phyloP scores from a whole-genome alignment of 2,797 vertebrate genomes.

The Psittacula echo region DNA sequence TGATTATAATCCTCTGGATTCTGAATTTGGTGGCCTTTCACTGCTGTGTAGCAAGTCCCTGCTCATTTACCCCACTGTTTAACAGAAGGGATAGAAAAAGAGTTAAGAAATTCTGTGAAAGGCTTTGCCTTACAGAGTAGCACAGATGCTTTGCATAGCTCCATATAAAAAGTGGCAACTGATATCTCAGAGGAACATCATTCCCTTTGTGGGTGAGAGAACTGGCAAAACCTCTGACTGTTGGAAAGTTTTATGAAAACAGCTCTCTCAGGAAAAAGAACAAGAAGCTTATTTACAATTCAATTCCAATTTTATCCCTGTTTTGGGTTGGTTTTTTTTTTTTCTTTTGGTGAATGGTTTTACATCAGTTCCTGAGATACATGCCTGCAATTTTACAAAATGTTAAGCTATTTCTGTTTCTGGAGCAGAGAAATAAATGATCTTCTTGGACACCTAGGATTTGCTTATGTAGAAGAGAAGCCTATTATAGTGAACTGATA shows the following conservation, averaged over 20 bases:
- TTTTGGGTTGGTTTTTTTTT: not conserved
- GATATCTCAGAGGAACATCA: not conserved
- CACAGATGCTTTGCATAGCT: not conserved
- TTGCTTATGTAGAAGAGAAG: not conserved
- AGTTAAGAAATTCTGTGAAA: not conserved
- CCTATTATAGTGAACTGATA: not conserved
- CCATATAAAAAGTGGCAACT: not conserved
- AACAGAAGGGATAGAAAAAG: not conserved
- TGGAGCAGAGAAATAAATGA: not conserved
- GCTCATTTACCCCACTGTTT: not conserved
- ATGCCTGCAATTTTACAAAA: not conserved
- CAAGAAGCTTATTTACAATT: not conserved
- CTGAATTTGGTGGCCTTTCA: not conserved
- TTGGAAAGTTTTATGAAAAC: not conserved
- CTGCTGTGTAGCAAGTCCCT: not conserved
- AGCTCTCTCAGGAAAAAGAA: not conserved
- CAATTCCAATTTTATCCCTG: not conserved
- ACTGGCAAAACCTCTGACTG: not conserved
- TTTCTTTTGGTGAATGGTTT: not conserved
- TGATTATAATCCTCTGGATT: not conserved
- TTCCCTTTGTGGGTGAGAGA: not conserved
- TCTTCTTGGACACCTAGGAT: not conserved
- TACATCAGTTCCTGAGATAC: not conserved
- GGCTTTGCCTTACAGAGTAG: not conserved
- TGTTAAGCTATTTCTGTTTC: not conserved